phyloP scores from a whole-genome alignment of 2,797 vertebrate genomes.

The Pseudotriccus pelzelni region DNA sequence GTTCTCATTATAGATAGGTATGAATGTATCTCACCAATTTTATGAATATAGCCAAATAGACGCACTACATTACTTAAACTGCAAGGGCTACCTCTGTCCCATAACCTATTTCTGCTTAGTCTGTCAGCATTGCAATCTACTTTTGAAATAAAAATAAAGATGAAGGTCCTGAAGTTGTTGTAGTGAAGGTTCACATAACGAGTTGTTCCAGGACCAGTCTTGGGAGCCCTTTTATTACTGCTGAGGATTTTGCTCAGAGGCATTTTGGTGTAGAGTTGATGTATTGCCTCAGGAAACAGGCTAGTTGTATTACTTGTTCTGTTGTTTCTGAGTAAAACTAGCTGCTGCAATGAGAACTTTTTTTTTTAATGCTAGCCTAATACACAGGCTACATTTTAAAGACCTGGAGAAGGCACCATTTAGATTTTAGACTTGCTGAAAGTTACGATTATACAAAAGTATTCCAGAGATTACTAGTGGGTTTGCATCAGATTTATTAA shows the following conservation, averaged over 20 bases:
- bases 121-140: not conserved
- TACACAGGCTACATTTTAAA: not conserved
- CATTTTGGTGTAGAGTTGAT: not conserved
- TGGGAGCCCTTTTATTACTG: not conserved
- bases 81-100: not conserved
- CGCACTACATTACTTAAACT: fast-evolving
- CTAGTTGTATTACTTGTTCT: not conserved
- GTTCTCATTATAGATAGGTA: not conserved
- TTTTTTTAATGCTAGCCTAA: not conserved
- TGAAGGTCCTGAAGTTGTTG: not conserved
- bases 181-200: not conserved
- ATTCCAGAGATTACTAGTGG: not conserved
- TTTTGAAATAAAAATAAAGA: not conserved
- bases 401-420: not conserved
- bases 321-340: not conserved
- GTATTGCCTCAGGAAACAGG: not conserved
- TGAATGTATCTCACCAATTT: not conserved
- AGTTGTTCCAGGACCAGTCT: not conserved
- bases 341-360: not conserved
- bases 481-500: not conserved
- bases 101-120: not conserved
- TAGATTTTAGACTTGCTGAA: not conserved
- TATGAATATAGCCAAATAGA: not conserved
- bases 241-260: not conserved
- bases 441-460: not conserved